Conservation (phyloP, 2,888 invertebrate species). For the Nemotelus nigrinus region DNA sequence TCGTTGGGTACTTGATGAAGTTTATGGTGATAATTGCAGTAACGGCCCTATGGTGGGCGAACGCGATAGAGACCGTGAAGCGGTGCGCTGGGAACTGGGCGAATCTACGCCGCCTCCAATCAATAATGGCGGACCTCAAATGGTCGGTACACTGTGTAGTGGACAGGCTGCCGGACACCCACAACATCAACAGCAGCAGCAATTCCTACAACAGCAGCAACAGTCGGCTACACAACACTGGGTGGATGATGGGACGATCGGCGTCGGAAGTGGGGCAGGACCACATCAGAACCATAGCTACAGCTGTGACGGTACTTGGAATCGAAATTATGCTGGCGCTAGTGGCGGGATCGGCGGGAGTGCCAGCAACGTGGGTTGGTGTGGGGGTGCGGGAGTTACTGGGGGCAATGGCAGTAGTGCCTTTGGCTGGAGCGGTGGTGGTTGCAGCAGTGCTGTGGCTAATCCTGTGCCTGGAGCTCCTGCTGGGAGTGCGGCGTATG, state of each 20-base stretch:
- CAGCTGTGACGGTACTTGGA: conserved; percentile 58
- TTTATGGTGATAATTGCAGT: conserved; percentile 48
- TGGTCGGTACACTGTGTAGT: conserved; percentile 65
- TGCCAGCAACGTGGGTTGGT: conserved; percentile 63
- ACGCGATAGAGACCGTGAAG: conserved; percentile 67
- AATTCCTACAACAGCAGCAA: conserved; percentile 52
- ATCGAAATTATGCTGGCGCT: conserved; percentile 47
- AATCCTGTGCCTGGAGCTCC: conserved; percentile 51
- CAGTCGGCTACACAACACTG: conserved; percentile 58
- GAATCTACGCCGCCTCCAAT: conserved; percentile 67
- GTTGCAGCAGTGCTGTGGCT: conserved; percentile 55
- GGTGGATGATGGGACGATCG: conserved; percentile 58
- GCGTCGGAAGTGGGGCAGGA: conserved; percentile 45
- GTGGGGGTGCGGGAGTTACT: conserved; percentile 61
- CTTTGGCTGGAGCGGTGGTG: conserved; percentile 56
- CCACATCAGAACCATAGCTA: conserved; percentile 45
- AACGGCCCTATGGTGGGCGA: conserved; percentile 67
- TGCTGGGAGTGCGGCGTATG: conserved; percentile 55
- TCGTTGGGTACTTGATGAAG: background rate
- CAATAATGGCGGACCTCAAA: conserved; percentile 65
- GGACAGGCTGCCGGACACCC: conserved; percentile 64
- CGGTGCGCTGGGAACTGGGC: conserved; percentile 67
- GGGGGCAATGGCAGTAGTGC: conserved; percentile 61
- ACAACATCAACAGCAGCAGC: conserved; percentile 57
- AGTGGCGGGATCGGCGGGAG: conserved; percentile 60